phyloP scores from a whole-genome alignment of 2,113 vertebrate species.

The Myodes glareolus region DNA sequence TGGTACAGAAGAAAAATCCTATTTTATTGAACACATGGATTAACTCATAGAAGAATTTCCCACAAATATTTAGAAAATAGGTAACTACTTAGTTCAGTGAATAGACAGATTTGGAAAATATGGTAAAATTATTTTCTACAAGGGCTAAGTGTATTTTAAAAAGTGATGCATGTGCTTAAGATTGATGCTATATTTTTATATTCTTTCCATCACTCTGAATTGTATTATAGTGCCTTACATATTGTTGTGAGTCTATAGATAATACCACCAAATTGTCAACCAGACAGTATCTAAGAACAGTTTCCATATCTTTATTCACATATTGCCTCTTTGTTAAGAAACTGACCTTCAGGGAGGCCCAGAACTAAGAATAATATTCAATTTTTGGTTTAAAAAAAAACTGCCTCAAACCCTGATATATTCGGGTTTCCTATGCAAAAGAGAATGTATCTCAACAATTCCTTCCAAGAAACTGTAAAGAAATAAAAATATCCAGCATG shows the following conservation, averaged over 20 bases:
- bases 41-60: constrained; percentile 33
- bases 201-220: neutral
- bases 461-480: neutral
- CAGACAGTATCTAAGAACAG: neutral
- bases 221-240: neutral
- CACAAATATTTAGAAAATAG: constrained; percentile 35
- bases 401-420: neutral
- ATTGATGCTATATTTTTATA: neutral
- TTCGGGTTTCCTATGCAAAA: neutral
- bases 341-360: neutral
- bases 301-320: neutral
- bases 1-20: constrained; percentile 28
- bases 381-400: neutral
- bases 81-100: constrained; percentile 51
- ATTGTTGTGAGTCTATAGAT: neutral
- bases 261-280: neutral
- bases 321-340: neutral
- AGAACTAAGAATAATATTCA: neutral
- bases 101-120: constrained; percentile 38
- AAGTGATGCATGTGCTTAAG: constrained; percentile 11
- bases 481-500: neutral
- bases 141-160: constrained; percentile 10
- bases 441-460: neutral
- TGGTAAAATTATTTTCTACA: constrained; percentile 17
- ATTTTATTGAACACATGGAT: constrained; percentile 35